phyloP scores from a whole-genome alignment of 2,797 vertebrate genomes.

The Lepilemur septentrionalis region DNA sequence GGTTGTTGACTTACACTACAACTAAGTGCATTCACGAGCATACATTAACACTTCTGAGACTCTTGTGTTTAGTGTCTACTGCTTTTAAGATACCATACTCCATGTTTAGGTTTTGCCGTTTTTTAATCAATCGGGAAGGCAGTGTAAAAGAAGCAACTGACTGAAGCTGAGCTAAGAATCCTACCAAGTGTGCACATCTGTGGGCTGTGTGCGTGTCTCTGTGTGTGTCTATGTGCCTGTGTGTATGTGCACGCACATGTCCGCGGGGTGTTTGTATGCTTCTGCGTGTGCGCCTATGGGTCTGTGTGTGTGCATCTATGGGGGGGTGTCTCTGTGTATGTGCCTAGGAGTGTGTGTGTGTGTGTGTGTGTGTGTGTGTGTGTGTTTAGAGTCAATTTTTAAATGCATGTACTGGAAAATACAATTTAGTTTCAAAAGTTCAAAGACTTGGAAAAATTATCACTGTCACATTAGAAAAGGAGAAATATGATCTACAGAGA shows the following conservation, averaged over 20 bases:
- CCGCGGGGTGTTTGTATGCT: too few relatives aligned
- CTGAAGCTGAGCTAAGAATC: slow-evolving; percentile 53
- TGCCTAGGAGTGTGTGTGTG: background rate
- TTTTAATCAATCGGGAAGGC: slow-evolving; percentile 77
- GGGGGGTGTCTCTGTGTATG: background rate
- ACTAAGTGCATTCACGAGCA: background rate
- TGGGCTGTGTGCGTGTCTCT: background rate
- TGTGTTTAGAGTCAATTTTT: background rate
- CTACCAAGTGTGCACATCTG: background rate
- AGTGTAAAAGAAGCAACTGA: slow-evolving; percentile 47
- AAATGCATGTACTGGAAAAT: background rate
- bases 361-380: background rate
- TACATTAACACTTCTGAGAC: background rate
- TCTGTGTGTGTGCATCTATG: background rate
- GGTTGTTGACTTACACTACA: background rate
- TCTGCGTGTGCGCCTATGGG: background rate
- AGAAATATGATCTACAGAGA: background rate
- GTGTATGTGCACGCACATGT: too few relatives aligned
- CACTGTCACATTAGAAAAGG: background rate
- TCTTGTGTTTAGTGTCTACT: background rate
- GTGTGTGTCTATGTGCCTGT: too few relatives aligned
- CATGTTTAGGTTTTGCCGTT: slow-evolving; percentile 78
- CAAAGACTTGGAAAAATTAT: background rate
- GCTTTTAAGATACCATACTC: background rate
- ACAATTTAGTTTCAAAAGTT: background rate